Evolutionary conservation across 1,140 invertebrate species (phyloP).

Genomic region (Forficula auricularia): DNA sequence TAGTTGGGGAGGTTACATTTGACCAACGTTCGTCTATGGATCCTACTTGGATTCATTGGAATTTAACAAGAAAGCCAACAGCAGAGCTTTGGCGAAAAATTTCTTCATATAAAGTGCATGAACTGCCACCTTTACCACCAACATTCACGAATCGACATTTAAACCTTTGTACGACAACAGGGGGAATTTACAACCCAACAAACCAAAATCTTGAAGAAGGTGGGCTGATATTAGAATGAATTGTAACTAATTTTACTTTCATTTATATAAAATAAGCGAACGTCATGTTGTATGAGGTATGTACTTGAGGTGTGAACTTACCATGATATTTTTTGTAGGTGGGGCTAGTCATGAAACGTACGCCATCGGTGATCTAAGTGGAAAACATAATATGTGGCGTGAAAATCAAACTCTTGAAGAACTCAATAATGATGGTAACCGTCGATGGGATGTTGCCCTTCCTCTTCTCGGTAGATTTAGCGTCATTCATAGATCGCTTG

Average conservation of each 20-base stretch:
- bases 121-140: conserved; percentile 41
- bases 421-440: conserved; percentile 11
- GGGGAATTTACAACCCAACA: conserved; percentile 48
- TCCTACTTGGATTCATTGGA: conserved; percentile 62
- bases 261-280: too few species aligned
- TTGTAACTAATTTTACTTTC: too few species aligned
- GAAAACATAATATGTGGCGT: conserved; percentile 45
- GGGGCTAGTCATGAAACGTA: conserved; percentile 75
- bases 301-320: too few species aligned
- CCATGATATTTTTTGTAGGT: too few species aligned
- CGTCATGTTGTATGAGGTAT: too few species aligned
- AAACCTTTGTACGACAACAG: conserved; percentile 43
- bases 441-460: conserved; percentile 61
- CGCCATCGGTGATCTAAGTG: conserved; percentile 71
- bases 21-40: conserved; percentile 69
- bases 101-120: conserved; percentile 46
- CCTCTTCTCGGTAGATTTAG: conserved; percentile 66
- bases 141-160: conserved; percentile 25
- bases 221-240: too few species aligned
- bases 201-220: conserved; percentile 19
- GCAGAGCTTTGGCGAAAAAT: conserved; percentile 37
- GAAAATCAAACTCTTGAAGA: conserved; percentile 6
- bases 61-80: conserved; percentile 41
- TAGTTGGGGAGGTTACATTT: conserved; percentile 62
- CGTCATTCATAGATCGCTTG: conserved; percentile 62